phyloP scores from a whole-genome alignment of 2,113 vertebrate species.

The Anseranas semipalmata region DNA sequence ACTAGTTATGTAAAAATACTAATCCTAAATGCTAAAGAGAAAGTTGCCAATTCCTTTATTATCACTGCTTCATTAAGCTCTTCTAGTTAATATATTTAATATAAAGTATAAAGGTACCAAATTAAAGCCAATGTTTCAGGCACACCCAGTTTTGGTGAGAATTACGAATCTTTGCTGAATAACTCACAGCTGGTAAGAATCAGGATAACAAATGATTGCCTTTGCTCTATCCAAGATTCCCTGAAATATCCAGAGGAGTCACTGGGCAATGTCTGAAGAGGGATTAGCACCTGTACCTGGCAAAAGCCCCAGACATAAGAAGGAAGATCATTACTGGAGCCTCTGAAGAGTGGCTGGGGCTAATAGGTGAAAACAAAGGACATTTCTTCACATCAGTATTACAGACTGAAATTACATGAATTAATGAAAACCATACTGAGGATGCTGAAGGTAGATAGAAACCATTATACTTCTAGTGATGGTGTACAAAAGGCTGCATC shows the following conservation, averaged over 20 bases:
- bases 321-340: neutral
- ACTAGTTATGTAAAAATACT: neutral
- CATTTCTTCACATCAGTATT: neutral
- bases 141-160: neutral
- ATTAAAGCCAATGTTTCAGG: neutral
- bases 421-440: neutral
- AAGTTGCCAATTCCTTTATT: neutral
- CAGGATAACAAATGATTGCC: neutral
- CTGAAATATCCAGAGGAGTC: neutral
- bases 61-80: neutral
- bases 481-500: neutral
- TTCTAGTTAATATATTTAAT: neutral
- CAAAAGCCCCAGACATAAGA: neutral
- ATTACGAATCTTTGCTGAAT: neutral
- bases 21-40: neutral
- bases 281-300: neutral
- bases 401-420: neutral
- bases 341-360: neutral
- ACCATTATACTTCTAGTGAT: neutral
- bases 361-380: neutral
- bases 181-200: neutral
- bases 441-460: neutral
- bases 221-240: neutral
- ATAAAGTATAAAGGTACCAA: neutral
- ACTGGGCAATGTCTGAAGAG: neutral